Evolutionary conservation across 2,113 vertebrate species (phyloP), one percentile per base, ranked within the genome.

Genomic region (Ceyx margarethae): DNA sequence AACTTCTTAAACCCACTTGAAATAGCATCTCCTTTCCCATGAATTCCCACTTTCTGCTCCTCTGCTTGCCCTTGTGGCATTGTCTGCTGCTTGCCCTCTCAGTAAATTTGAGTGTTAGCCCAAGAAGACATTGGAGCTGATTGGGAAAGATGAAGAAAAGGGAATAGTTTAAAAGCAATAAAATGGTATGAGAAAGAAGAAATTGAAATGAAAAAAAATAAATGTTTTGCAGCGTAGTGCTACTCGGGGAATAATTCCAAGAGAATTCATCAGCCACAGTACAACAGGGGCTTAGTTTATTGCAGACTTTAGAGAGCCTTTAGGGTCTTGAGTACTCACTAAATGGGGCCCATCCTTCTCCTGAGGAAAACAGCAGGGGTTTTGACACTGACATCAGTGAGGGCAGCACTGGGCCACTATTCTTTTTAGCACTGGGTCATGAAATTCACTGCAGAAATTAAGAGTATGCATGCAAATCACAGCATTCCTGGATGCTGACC

Each of bases 81-180:
- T 84, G 50, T 45, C 54, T 92, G 46, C 23, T 87, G 11, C 26
- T 87, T 93, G 50, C 31, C 23, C 22, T 88, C 65, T 87, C 74
- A 62, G 46, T 66, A 81, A 79, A 92, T 92, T 56, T 85, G 28
- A 62, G 31, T 80, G 42, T 17, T 87, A 87, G 60, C 33, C 29
- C 66, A 81, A 85, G 46, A 89, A 40, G 46, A 81, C 33, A 54
- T 43, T 87, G 54, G 37, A 69, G 6, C 3, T 89, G 74, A 87
- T 85, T 73, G 48, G 76, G 62, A 94, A 79, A 85, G 54, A 92
- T 62, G 58, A 85, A 89, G 83, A 78, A 94, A 88, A 93, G 20
- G 45, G 58, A 94, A 87, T 85, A 82, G 58, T 56, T 95, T 69
- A 73, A 89, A 90, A 91, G 51, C 81, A 89, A 77, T 94, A 91